phyloP scores from a whole-genome alignment of 35 echinoderm and acorn worm species.

The Apostichopus japonicus region DNA sequence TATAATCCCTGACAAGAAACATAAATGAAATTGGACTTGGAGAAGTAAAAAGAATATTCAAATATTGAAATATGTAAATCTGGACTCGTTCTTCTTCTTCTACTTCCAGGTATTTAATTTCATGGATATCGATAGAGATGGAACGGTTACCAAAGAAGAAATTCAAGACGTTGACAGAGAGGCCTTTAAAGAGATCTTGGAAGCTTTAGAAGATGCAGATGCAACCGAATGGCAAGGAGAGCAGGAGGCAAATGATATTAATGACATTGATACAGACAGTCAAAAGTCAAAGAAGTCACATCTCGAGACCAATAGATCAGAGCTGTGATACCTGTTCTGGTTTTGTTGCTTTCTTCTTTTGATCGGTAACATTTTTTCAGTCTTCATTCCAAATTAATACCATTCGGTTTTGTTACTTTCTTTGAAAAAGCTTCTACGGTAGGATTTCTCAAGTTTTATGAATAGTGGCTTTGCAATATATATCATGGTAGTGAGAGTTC shows the following conservation, averaged over 20 bases:
- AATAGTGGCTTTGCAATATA: no score
- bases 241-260: background rate
- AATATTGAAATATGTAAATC: background rate
- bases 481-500: no score
- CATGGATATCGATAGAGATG: slow-evolving; percentile 1
- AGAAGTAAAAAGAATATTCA: background rate
- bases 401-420: no score
- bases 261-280: background rate
- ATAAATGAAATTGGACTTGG: background rate
- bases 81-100: background rate
- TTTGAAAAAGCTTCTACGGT: no score
- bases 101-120: background rate
- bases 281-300: background rate
- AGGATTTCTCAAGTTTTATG: no score
- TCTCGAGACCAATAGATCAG: slow-evolving; percentile 24
- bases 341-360: no score
- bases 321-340: background rate
- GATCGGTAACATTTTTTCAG: no score
- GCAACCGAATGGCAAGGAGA: background rate
- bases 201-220: background rate
- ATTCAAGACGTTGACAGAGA: background rate
- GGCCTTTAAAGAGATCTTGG: background rate
- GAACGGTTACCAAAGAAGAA: slow-evolving; percentile 3
- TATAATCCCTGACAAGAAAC: no score
- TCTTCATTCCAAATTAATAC: no score